Base-by-base conservation (phyloP, 53 echinoderm and acorn worm genomes). In the Actinopyga echinites region DNA sequence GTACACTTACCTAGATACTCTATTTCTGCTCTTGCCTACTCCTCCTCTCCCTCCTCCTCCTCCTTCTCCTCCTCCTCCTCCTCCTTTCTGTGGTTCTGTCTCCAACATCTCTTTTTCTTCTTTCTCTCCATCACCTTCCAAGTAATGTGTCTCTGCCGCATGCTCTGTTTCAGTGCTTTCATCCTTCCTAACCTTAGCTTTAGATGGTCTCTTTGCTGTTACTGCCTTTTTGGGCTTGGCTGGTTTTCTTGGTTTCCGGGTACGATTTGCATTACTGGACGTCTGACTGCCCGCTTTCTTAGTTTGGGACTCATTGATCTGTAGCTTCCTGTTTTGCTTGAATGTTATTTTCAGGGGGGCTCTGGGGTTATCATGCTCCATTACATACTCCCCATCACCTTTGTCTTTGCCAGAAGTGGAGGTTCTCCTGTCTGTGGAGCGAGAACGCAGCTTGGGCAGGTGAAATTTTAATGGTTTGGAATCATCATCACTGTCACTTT, bases 171-270 rank as follows among this genome's bases (percentile, higher is more conserved):
- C 71, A n/a, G 45, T 33, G 40, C 24, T 44, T n/a, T 71, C 71
- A 40, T 71, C 71, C 28, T 8, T n/a, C 26, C 26, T 71, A 15
- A 22, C 24, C 34, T 71, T 71, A 25, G 42, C 42, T 33, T 71
- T 71, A 38, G 71, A 40, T 21, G 71, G 71, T 1, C 71, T 40
- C 40, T 71, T 71, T 3, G 71, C 71, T 71, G 23, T 37, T 4
- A 71, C 71, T 10, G 71, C 44, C 71, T 44, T 71, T 44, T 71
- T 71, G 7, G 71, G 71, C 25, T 71, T 71, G n/a, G 71, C 71
- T 40, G 71, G 71, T 71, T 71, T 71, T 44, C 71, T 30, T n/a
- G 71, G 71, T 71, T 71, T 71, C 15, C 71, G 15, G 35, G 68
- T 34, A 20, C 35, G 68, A 21, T 40, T 8, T 10, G 25, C 34